A percentile compares a stretch with the other conserved stretches of the same genome.
phyloP scores from a whole-genome alignment of 2,888 invertebrate genomes.

The Autographa pulchrina region DNA sequence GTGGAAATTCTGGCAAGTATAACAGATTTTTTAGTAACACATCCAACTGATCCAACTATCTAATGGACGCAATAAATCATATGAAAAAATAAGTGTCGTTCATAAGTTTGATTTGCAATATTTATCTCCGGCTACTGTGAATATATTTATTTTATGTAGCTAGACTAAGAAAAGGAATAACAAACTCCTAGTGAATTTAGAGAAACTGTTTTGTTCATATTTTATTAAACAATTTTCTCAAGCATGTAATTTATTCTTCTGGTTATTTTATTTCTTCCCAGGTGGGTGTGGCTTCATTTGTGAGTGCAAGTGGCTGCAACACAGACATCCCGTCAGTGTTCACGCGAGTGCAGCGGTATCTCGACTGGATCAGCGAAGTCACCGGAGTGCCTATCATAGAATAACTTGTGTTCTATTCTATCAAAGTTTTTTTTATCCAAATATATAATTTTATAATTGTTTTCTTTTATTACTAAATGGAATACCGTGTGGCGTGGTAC shows the following conservation, averaged over 20 bases:
- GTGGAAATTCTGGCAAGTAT: conserved; percentile 78
- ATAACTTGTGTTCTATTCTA: neutral
- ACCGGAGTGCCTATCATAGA: conserved; percentile 69
- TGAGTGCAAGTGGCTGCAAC: conserved; percentile 78
- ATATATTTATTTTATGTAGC: too few relatives aligned
- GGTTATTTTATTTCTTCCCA: conserved; percentile 44
- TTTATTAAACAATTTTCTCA: too few relatives aligned
- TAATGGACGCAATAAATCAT: too few relatives aligned
- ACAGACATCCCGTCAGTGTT: conserved; percentile 79
- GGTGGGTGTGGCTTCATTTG: conserved; percentile 82
- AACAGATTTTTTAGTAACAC: neutral
- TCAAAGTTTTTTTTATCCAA: neutral
- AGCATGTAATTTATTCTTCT: too few relatives aligned
- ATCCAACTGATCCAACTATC: too few relatives aligned
- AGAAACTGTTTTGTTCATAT: too few relatives aligned
- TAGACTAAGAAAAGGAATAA: neutral
- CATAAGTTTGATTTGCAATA: too few relatives aligned
- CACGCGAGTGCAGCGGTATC: conserved; percentile 78
- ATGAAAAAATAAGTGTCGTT: too few relatives aligned
- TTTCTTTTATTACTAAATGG: too few relatives aligned
- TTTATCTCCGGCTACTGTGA: too few relatives aligned
- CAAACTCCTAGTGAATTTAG: too few relatives aligned
- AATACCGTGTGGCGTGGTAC: too few relatives aligned
- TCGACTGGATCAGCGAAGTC: conserved; percentile 79
- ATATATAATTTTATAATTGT: neutral